Base-by-base conservation (phyloP, 2,113 vertebrate genomes). In the Sinosuthora webbiana region DNA sequence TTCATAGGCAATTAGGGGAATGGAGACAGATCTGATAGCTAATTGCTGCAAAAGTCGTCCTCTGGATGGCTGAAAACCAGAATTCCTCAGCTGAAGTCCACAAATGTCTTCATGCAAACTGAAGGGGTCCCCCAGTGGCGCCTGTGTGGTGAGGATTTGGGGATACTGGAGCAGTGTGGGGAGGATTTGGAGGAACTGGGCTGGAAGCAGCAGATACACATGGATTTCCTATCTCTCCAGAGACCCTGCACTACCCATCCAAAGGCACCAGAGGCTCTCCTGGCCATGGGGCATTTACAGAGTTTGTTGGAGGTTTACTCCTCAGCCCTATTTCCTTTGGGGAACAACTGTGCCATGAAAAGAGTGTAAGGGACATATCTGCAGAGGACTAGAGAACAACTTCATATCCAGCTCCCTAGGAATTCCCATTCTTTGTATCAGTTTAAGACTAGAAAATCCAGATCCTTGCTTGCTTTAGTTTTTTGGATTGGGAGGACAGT, bases 11-110 rank as follows among this genome's bases (percentile, higher is more conserved):
- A 6, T 91, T 80, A 90, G 59, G 59, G 75, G 62, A 24, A 80
- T 20, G 75, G 70, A 83, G 78, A 63, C 68, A 74, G 82, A 88
- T 39, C 82, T 88, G 55, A 74, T 77, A 47, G 87, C 71, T 94
- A 87, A 88, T 91, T 94, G 65, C 81, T 89, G 70, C 77, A 89
- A 83, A 96, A 91, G 8, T 90, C 56, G 10, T 81, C 71, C 56
- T 90, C 64, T 44, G 63, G 70, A 78, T 47, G 75, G 60, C 2
- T 80, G 75, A 77, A 95, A 95, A 88, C 63, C 82, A 79, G 52
- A 77, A 87, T 65, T 85, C 63, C 41, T 65, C 37, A 62, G 69
- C 67, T 89, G n/a, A 93, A 81, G 74, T 87, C 83, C 59, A 35
- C 67, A 69, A 42, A 79, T 28, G 21, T 30, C 73, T 94, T 71